Percentiles rank a stretch among this genome's conserved stretches.
Evolutionary conservation across 1,140 invertebrate species (phyloP).

Genomic region (Drosophila virilis): DNA sequence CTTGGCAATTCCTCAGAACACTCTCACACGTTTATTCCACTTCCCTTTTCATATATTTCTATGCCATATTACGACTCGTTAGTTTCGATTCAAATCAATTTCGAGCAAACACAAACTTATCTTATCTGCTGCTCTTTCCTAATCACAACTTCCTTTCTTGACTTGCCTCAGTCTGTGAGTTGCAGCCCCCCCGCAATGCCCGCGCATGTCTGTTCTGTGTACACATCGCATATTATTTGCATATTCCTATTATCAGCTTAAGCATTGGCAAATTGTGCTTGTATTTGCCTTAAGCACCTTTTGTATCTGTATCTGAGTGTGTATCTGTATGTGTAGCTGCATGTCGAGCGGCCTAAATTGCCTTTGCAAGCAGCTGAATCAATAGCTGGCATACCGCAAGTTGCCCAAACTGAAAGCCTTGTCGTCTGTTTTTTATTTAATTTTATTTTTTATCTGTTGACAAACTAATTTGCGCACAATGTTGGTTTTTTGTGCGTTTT

Average conservation of each 20-base stretch:
- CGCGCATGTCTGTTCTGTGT: background rate
- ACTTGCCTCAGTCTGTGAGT: background rate
- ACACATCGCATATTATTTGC: constrained; percentile 21
- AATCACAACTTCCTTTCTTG: background rate
- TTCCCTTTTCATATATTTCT: too few relatives aligned
- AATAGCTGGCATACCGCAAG: constrained; percentile 43
- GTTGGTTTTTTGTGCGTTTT: constrained; percentile 20
- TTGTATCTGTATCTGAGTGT: background rate
- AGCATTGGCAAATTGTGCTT: constrained; percentile 29
- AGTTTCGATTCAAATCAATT: background rate
- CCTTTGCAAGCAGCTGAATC: constrained; percentile 57
- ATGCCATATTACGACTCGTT: too few relatives aligned
- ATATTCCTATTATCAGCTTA: constrained; percentile 19
- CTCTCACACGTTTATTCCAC: too few relatives aligned
- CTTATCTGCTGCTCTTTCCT: background rate
- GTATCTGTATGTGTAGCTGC: constrained; percentile 52
- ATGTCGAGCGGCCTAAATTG: constrained; percentile 51
- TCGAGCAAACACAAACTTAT: background rate
- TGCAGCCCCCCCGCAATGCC: background rate
- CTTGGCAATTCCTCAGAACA: too few relatives aligned
- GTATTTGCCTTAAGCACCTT: constrained; percentile 9
- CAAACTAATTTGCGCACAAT: constrained; percentile 68
- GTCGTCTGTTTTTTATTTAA: constrained; percentile 8
- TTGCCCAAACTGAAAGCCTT: constrained; percentile 60
- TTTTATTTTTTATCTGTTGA: constrained; percentile 37